Base-by-base conservation (phyloP, 2,797 vertebrate genomes). In the Psittacula derbiana region DNA sequence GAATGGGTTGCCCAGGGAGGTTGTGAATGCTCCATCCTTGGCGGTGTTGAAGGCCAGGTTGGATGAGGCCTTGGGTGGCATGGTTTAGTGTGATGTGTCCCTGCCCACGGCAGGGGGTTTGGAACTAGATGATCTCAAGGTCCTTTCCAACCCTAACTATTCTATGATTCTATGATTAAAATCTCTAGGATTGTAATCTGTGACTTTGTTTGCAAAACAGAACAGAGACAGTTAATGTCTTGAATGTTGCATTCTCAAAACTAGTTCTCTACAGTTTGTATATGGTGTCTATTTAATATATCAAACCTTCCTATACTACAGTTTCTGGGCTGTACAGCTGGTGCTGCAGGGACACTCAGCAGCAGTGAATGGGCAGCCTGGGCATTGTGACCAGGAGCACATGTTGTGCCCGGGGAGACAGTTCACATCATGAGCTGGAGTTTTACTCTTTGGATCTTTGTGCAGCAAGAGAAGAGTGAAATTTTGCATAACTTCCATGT, bases 381-480 rank as follows among this genome's bases (percentile, higher is more conserved):
- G 57, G 50, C 31, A 3, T 43, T 1, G 0, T 62, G 53, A 36
- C 38, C 41, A 40, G 65, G 18, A 74, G 64, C 61, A n/a, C 58
- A 28, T 2, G 1, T 6, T 33, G 70, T 14, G 18, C 25, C 18
- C 16, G 2, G 38, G n/a, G 50, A 8, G 11, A 61, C 40, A 55
- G 19, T 9, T 40, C 76, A 10, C 24, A 12, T 38, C 70, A 15
- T 1, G 3, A 67, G 31, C 44, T 80, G 71, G 38, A 25, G 10
- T 79, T 92, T 70, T 23, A 8, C 36, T 64, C 83, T 93, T 86
- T 79, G 91, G 76, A 40, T 69, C 95, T 88, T 94, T 90, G 88
- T 96, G 55, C 91, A 31, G 64, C 58, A 40, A 64, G 41, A 80
- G 12, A n/a, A n/a, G 33, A 82, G 57, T 7, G 74, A 76, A 33